Conservation (phyloP, 1,140 invertebrate genomes). For the Micrasema longulum region DNA sequence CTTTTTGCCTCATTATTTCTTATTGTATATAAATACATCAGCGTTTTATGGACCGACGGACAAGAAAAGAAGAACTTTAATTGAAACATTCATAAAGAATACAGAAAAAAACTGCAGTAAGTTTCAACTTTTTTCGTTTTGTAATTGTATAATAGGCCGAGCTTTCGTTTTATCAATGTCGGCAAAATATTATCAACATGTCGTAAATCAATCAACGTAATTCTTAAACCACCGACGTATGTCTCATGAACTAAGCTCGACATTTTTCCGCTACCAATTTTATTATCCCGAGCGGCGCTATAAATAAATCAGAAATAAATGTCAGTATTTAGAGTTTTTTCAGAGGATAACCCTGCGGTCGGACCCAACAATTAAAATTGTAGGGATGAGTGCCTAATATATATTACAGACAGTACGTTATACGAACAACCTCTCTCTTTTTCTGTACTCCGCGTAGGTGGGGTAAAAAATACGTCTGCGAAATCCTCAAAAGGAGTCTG, state of each 20-base stretch:
- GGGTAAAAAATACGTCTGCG: too few relatives aligned
- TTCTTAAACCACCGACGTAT: conserved; percentile 14
- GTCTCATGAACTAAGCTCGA: background rate
- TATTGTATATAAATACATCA: too few relatives aligned
- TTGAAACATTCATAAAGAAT: too few relatives aligned
- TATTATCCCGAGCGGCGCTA: conserved; percentile 8
- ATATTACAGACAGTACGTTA: too few relatives aligned
- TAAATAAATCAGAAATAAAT: conserved; percentile 33
- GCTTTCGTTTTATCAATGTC: conserved; percentile 39
- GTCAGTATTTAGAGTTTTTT: conserved; percentile 37
- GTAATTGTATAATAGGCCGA: conserved; percentile 17
- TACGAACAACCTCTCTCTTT: too few relatives aligned
- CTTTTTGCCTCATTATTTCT: too few relatives aligned
- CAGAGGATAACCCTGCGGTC: background rate
- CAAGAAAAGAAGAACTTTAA: too few relatives aligned
- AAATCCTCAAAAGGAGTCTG: too few relatives aligned
- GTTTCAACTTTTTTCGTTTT: conserved; percentile 11
- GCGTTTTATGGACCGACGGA: too few relatives aligned
- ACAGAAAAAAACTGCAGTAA: too few relatives aligned
- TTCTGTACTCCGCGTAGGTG: too few relatives aligned
- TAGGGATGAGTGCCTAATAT: background rate
- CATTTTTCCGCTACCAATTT: conserved; percentile 15
- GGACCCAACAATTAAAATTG: conserved; percentile 6
- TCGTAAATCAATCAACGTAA: conserved; percentile 32
- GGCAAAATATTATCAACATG: conserved; percentile 32